Evolutionary conservation across 2,113 vertebrate genomes (phyloP).

Genomic region (Cochlearius cochlearius): DNA sequence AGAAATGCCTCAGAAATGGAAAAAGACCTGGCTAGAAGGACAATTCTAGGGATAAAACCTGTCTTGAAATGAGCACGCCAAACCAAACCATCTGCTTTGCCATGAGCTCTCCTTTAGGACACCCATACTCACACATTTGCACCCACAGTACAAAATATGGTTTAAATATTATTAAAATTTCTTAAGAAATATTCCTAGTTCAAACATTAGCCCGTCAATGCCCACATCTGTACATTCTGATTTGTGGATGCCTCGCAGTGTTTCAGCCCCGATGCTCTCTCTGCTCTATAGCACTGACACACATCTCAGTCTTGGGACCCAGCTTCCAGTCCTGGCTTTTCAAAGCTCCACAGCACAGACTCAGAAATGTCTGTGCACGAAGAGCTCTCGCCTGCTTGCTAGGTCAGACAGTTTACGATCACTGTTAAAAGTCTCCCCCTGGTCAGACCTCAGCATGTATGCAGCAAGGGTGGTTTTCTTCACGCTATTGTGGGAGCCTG

Average conservation of each 20-base stretch:
- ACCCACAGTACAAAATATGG: background rate
- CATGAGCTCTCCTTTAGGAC: background rate
- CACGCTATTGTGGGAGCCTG: background rate
- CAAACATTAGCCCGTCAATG: background rate
- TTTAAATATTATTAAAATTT: background rate
- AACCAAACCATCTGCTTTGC: background rate
- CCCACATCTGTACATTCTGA: background rate
- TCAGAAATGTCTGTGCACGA: background rate
- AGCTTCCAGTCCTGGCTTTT: background rate
- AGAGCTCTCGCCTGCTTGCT: background rate
- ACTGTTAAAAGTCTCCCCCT: background rate
- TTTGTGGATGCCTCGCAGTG: accelerated
- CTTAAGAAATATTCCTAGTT: background rate
- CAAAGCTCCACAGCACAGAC: background rate
- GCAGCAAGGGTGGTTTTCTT: background rate
- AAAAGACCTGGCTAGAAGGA: background rate
- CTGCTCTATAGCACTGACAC: background rate
- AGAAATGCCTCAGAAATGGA: background rate
- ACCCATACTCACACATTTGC: background rate
- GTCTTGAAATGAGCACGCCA: background rate
- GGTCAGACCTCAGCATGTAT: background rate
- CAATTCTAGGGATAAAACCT: background rate
- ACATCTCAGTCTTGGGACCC: background rate
- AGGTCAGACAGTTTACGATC: background rate
- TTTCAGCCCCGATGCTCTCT: background rate